A percentile compares a stretch with the other conserved stretches of the same genome.
These are phyloP conservation scores for Antheraea mylitta DNA, from an alignment of 1,140 invertebrate genomes.

Conservation along the genomic window DNA sequence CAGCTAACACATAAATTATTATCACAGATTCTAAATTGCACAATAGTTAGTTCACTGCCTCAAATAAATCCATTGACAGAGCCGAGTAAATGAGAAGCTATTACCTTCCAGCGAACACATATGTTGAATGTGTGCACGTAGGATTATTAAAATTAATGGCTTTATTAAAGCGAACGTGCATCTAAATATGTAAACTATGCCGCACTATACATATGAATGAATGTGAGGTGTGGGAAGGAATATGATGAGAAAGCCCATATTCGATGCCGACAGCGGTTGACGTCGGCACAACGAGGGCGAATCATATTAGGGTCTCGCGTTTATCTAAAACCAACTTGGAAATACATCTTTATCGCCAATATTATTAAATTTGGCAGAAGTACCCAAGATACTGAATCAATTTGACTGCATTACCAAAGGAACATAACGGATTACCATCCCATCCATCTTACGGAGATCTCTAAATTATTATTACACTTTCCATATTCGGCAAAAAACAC, in stretches of 20 bases:
- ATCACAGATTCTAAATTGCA: neutral
- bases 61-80: slow-evolving; percentile 13
- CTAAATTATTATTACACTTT: neutral
- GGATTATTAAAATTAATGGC: slow-evolving; percentile 53
- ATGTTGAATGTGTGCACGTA: slow-evolving; percentile 21
- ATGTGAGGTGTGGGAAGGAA: slow-evolving; percentile 42
- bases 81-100: slow-evolving; percentile 26
- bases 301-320: slow-evolving; percentile 53
- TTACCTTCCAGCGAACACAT: slow-evolving; percentile 19
- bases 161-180: slow-evolving; percentile 48
- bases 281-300: slow-evolving; percentile 41
- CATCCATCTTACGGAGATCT: neutral
- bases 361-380: slow-evolving; percentile 60
- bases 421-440: slow-evolving; percentile 16
- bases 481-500: no score
- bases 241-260: slow-evolving; percentile 55
- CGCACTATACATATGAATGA: slow-evolving; percentile 58
- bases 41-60: neutral
- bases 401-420: slow-evolving; percentile 38
- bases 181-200: slow-evolving; percentile 59
- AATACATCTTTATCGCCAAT: slow-evolving; percentile 59
- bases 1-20: neutral
- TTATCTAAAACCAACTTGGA: slow-evolving; percentile 41
- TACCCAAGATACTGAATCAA: slow-evolving; percentile 38
- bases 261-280: slow-evolving; percentile 56